These are phyloP conservation scores for Hemichromis elongatus DNA, from an alignment of 2,113 vertebrate genomes.

Conservation along the genomic window DNA sequence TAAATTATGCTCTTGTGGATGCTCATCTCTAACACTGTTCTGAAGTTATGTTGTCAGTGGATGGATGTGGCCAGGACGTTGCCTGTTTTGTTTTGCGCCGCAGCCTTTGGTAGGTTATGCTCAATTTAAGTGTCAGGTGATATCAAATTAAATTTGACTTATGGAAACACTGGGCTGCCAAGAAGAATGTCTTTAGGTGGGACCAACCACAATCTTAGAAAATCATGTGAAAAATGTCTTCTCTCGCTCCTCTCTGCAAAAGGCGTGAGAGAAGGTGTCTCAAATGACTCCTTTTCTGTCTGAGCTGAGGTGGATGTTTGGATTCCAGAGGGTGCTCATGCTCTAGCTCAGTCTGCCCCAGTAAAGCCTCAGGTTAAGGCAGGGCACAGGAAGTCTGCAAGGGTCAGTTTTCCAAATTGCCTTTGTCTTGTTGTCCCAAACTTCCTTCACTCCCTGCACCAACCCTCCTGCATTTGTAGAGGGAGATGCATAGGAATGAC, in stretches of 20 bases:
- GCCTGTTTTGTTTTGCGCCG: slow-evolving; percentile 44
- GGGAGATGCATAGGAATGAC: not conserved
- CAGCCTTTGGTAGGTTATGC: slow-evolving; percentile 34
- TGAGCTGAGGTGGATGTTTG: slow-evolving; percentile 18
- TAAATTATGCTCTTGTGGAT: slow-evolving; percentile 29
- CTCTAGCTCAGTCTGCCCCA: not conserved
- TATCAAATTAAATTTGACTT: slow-evolving; percentile 57
- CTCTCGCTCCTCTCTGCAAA: not conserved
- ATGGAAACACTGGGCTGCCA: slow-evolving; percentile 11
- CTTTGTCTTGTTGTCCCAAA: not conserved
- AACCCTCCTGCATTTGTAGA: not conserved
- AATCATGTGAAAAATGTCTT: not conserved
- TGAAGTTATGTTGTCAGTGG: not conserved
- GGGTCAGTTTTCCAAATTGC: not conserved
- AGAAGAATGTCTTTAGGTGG: not conserved
- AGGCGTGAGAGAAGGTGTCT: not conserved
- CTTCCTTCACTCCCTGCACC: not conserved
- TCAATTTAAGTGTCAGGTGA: slow-evolving; percentile 66
- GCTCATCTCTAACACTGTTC: slow-evolving; percentile 12
- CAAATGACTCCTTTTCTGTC: not conserved
- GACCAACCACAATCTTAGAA: slow-evolving; percentile 30
- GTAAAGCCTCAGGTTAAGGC: not conserved
- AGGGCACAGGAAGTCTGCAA: not conserved
- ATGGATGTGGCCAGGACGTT: slow-evolving; percentile 28
- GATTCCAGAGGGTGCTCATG: slow-evolving; percentile 3